Conservation (phyloP, 2,113 vertebrate genomes). For the Pomatostomus ruficeps region DNA sequence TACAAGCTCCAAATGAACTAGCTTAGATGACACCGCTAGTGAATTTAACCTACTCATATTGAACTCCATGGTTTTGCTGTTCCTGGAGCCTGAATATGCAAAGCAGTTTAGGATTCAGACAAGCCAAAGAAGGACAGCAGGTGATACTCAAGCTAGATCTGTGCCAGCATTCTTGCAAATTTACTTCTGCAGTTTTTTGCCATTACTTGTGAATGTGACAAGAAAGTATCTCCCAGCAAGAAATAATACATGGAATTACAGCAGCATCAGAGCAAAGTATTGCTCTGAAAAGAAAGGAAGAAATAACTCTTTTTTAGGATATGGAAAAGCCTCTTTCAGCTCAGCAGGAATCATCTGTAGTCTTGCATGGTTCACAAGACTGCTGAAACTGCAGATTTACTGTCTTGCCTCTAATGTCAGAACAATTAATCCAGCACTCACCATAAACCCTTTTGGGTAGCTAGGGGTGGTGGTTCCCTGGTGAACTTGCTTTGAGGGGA, state of each 20-base stretch:
- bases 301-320: not conserved
- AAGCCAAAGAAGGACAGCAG: not conserved
- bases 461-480: not conserved
- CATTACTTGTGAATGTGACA: not conserved
- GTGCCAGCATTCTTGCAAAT: not conserved
- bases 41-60: not conserved
- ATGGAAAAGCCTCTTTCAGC: not conserved
- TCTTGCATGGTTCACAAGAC: not conserved
- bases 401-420: not conserved
- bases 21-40: not conserved
- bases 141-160: not conserved
- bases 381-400: not conserved
- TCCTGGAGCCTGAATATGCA: not conserved
- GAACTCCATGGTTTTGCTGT: not conserved
- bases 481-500: not conserved
- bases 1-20: not conserved
- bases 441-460: not conserved
- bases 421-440: not conserved
- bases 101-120: not conserved
- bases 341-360: not conserved
- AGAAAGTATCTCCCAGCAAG: not conserved
- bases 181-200: not conserved
- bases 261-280: not conserved
- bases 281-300: not conserved
- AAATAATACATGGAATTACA: not conserved